These are phyloP conservation scores for Aphelocoma californica DNA, from an alignment of 2,797 vertebrate species.

Conservation along the genomic window DNA sequence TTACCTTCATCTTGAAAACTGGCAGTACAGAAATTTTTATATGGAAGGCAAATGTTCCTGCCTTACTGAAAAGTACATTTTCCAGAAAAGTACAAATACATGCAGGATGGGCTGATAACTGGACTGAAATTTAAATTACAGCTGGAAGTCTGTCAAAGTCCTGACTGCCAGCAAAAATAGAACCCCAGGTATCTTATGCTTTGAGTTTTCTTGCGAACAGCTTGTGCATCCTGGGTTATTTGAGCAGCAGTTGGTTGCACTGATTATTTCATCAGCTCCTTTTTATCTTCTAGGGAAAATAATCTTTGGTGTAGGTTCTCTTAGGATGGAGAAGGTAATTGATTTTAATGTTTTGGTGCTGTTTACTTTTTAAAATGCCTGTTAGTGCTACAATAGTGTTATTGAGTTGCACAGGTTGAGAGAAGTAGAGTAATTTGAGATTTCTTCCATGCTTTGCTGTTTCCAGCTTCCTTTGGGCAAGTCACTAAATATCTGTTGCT, in stretches of 20 bases:
- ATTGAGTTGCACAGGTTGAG: background rate
- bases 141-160: background rate
- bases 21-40: background rate
- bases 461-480: background rate
- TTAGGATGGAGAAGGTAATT: background rate
- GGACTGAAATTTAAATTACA: background rate
- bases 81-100: background rate
- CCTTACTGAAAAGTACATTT: background rate
- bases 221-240: background rate
- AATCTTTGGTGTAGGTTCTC: background rate
- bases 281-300: background rate
- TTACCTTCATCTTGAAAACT: background rate
- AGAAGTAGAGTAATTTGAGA: background rate
- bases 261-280: background rate
- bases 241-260: background rate
- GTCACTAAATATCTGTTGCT: background rate
- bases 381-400: background rate
- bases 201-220: background rate
- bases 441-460: background rate
- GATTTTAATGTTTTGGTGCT: background rate
- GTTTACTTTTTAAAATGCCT: background rate
- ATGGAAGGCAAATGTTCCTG: background rate
- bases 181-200: background rate
- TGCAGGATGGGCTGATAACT: background rate
- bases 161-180: background rate